A percentile compares a stretch with the other conserved stretches of the same genome.
phyloP scores from a whole-genome alignment of 2,888 invertebrate genomes.

The Chymomyza procnemis region DNA sequence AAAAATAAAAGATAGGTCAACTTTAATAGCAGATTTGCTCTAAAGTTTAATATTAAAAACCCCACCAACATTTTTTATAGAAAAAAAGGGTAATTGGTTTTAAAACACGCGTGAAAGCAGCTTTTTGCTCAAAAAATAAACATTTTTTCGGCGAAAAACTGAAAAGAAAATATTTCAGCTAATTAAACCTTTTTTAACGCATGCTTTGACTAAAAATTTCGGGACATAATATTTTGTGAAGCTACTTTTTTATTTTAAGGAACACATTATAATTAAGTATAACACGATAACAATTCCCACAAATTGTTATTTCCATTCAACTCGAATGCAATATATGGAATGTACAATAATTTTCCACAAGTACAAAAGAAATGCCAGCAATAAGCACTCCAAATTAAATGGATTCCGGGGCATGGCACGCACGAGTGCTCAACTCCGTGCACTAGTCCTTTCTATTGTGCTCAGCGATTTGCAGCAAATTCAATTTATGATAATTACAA shows the following conservation, averaged over 20 bases:
- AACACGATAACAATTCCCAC: neutral
- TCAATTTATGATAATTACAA: slow-evolving; percentile 70
- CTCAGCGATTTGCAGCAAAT: slow-evolving; percentile 46
- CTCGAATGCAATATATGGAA: neutral
- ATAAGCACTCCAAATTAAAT: slow-evolving; percentile 10
- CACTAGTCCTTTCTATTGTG: neutral
- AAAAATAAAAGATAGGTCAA: too few species aligned
- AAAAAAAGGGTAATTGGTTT: too few species aligned
- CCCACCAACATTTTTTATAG: too few species aligned
- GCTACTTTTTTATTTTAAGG: neutral
- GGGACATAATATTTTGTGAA: neutral
- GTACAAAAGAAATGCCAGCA: neutral
- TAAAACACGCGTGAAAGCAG: too few species aligned
- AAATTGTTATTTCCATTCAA: neutral
- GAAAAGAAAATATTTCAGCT: neutral
- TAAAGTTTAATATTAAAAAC: too few species aligned
- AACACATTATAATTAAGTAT: neutral
- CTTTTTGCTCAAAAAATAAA: too few species aligned
- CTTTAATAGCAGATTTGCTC: too few species aligned
- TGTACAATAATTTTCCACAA: neutral
- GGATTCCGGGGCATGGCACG: slow-evolving; percentile 1
- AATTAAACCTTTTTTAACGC: neutral
- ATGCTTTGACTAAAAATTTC: neutral
- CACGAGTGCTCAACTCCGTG: neutral
- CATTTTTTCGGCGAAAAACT: neutral